Base-by-base conservation (phyloP, 2,113 vertebrate species). In the Lepisosteus osseus region DNA sequence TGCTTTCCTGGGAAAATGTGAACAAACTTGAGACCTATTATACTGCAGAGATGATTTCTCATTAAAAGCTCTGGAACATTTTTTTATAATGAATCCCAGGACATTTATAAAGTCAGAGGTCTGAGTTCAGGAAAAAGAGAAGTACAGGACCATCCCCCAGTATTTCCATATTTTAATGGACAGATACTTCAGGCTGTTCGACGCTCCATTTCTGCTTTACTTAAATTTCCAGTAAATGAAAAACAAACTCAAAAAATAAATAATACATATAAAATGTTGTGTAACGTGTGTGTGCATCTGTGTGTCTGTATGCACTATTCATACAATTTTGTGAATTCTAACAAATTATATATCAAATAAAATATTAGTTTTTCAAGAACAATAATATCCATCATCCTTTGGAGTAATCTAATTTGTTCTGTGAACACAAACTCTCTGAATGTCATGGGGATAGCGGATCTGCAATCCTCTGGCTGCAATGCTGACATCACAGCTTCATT, bases 351-450 rank as follows among this genome's bases (percentile, higher is more conserved):
- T 86, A 85, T 89, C 87, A 90, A 80, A 66, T 83, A 76, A 82
- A 85, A 88, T 87, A 86, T 86, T 83, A 88, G 83, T 76, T 85
- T 89, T 82, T 71, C 65, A 65, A 29, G 29, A 29, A 74, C 72
- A 67, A 76, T 73, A 79, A 85, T 86, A 90, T 90, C 87, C 86
- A 92, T 92, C 89, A 90, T 87, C 85, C 82, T 91, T 89, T 88
- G 85, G 78, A 80, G 81, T 91, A 90, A 90, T 91, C 77, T 86
- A 86, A 88, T 91, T 89, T 87, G 83, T 84, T 86, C 81, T 76
- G 86, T 88, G 86, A 89, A 83, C 75, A 83, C 77, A 89, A 83
- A 80, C 84, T 86, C 76, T 74, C 79, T 87, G 86, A 90, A 89
- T 90, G 89, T 89, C 89, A 87, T 75, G 57, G 77, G 70, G 86